phyloP scores from a whole-genome alignment of 2,888 invertebrate genomes.

The Leistus spinibarbis region DNA sequence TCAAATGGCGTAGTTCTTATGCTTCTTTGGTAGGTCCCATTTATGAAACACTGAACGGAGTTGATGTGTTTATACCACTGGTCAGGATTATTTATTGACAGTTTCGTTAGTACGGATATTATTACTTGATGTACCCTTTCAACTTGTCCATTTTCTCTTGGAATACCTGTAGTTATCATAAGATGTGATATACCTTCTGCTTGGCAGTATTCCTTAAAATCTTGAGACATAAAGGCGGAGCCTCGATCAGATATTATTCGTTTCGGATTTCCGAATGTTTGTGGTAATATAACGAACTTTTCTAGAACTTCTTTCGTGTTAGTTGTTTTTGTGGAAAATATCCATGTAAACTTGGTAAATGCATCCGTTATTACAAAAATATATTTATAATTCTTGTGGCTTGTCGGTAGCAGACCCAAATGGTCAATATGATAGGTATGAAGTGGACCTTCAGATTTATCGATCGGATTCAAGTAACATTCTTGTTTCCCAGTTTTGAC shows the following conservation, averaged over 20 bases:
- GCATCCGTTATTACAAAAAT: slow-evolving; percentile 29
- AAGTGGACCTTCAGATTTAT: slow-evolving; percentile 47
- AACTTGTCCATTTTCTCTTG: slow-evolving; percentile 37
- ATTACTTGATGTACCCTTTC: slow-evolving; percentile 42
- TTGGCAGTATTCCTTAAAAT: slow-evolving; percentile 30
- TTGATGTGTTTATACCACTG: slow-evolving; percentile 42
- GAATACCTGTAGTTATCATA: slow-evolving; percentile 36
- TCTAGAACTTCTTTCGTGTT: slow-evolving; percentile 27
- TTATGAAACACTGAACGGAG: slow-evolving; percentile 41
- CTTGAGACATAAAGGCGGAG: slow-evolving; percentile 34
- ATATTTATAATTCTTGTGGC: slow-evolving; percentile 34
- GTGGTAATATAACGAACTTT: slow-evolving; percentile 22
- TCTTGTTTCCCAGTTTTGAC: slow-evolving; percentile 48
- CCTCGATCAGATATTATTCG: slow-evolving; percentile 39
- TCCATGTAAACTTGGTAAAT: slow-evolving; percentile 20
- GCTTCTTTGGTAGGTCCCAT: slow-evolving; percentile 41
- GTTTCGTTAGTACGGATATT: slow-evolving; percentile 42
- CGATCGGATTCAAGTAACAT: slow-evolving; percentile 46
- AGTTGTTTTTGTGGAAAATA: slow-evolving; percentile 38
- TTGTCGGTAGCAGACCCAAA: slow-evolving; percentile 45
- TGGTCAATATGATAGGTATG: slow-evolving; percentile 50
- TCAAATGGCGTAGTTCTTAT: slow-evolving; percentile 42
- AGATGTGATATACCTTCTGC: slow-evolving; percentile 35
- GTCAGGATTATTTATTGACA: slow-evolving; percentile 41
- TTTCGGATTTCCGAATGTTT: slow-evolving; percentile 37